Evolutionary conservation across 2,113 vertebrate genomes (phyloP).

Genomic region (Neolamprologus brichardi): DNA sequence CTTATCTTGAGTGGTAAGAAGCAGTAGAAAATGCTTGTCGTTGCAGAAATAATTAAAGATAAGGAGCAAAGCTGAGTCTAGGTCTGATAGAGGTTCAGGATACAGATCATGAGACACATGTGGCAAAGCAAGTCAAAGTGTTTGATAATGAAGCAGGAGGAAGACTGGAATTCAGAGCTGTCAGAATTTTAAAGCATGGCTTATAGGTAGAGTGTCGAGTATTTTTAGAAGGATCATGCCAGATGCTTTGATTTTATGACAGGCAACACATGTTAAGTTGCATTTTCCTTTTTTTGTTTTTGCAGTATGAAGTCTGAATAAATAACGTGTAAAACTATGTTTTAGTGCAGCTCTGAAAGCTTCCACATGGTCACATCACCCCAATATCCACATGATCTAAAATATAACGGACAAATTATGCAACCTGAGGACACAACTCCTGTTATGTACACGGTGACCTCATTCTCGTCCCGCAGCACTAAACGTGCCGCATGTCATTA

Average conservation of each 20-base stretch:
- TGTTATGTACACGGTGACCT: neutral
- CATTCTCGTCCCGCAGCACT: neutral
- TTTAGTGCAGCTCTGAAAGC: neutral
- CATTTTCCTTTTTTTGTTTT: neutral
- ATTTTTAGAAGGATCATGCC: neutral
- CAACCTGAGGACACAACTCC: conserved; percentile 1
- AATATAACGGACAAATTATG: neutral
- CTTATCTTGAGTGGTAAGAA: neutral
- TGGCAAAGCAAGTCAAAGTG: neutral
- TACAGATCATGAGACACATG: neutral
- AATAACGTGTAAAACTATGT: neutral
- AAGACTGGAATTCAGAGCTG: neutral
- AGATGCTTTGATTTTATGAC: conserved; percentile 4
- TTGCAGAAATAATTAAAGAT: conserved; percentile 12
- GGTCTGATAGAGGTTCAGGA: neutral
- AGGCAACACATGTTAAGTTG: neutral
- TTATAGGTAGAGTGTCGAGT: neutral
- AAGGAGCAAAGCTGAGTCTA: neutral
- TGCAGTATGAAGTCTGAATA: neutral
- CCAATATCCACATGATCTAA: neutral
- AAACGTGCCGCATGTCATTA: neutral
- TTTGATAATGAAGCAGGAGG: neutral
- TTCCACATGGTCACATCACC: neutral
- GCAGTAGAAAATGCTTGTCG: neutral
- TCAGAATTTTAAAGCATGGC: conserved; percentile 1